A percentile compares a stretch with the other conserved stretches of the same genome.
Conservation (phyloP, 2,888 invertebrate species). For the Pyrochroa serraticornis region DNA sequence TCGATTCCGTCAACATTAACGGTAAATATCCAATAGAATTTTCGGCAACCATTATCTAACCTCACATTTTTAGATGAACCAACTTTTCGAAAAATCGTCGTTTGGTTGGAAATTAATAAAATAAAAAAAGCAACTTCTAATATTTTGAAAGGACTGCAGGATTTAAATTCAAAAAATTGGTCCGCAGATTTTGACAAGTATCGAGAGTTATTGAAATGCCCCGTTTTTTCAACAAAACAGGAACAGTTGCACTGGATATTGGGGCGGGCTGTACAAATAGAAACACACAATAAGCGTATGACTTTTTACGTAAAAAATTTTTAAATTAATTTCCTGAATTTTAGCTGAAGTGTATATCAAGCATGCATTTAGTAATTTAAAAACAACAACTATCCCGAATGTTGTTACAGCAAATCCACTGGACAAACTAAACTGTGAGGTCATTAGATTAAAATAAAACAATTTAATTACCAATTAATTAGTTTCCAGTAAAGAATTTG, state of each 20-base stretch:
- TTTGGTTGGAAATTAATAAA: slow-evolving; percentile 94
- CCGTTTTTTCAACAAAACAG: slow-evolving; percentile 62
- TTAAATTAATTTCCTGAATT: slow-evolving; percentile 47
- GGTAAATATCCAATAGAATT: slow-evolving; percentile 60
- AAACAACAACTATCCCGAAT: slow-evolving; percentile 68
- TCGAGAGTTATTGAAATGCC: slow-evolving; percentile 77
- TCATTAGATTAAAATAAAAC: slow-evolving; percentile 12
- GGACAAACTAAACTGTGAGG: slow-evolving; percentile 85
- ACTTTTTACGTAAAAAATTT: too few species aligned
- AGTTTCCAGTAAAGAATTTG: slow-evolving; percentile 86
- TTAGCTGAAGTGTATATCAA: slow-evolving; percentile 73
- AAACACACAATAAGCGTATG: slow-evolving; percentile 81
- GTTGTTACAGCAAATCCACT: slow-evolving; percentile 81
- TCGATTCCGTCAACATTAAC: slow-evolving; percentile 71
- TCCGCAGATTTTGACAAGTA: slow-evolving; percentile 73
- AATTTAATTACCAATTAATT: slow-evolving; percentile 61
- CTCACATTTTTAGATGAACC: slow-evolving; percentile 69
- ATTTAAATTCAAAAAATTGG: slow-evolving; percentile 73
- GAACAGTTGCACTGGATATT: slow-evolving; percentile 87
- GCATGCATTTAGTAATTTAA: slow-evolving; percentile 68
- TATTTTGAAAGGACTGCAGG: slow-evolving; percentile 75
- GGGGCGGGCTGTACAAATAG: slow-evolving; percentile 81
- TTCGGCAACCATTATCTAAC: slow-evolving; percentile 8
- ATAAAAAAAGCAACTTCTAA: slow-evolving; percentile 87
- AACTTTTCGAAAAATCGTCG: slow-evolving; percentile 78